These are phyloP conservation scores for Tiaroga cobitis DNA, from an alignment of 2,797 vertebrate genomes.

Conservation along the genomic window DNA sequence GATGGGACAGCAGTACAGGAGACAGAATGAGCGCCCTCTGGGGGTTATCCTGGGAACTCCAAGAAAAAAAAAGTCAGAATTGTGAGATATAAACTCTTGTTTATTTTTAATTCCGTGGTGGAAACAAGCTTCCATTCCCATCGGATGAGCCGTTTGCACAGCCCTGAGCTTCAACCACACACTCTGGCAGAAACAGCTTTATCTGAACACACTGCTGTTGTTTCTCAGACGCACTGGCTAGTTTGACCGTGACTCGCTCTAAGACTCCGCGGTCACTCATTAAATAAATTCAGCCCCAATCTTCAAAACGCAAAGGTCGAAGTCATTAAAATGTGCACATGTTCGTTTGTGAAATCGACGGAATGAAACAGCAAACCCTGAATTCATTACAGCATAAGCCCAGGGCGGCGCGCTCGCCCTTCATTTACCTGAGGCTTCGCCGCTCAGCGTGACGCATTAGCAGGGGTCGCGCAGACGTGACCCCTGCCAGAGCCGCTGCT, in stretches of 20 bases:
- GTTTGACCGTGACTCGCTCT: neutral
- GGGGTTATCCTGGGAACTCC: too few relatives aligned
- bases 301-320: slow-evolving; percentile 31
- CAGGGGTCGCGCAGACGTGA: neutral
- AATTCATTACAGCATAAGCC: neutral
- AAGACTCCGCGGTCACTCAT: slow-evolving; percentile 16
- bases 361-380: slow-evolving; percentile 11
- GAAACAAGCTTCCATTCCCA: neutral
- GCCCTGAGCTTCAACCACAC: neutral
- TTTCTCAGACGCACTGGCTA: neutral
- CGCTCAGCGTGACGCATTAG: slow-evolving; percentile 2
- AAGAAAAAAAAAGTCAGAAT: neutral
- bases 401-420: neutral
- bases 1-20: too few relatives aligned
- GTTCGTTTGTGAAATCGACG: slow-evolving; percentile 8
- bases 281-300: slow-evolving; percentile 15
- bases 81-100: neutral
- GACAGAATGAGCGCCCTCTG: too few relatives aligned
- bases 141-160: too few relatives aligned
- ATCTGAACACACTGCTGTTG: neutral
- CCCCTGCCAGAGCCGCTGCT: neutral
- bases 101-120: neutral
- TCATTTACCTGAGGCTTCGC: neutral
- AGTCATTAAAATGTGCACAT: slow-evolving; percentile 41
- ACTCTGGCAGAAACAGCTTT: neutral